A percentile compares a stretch with the other conserved stretches of the same genome.
These are phyloP conservation scores for Holocentrus rufus DNA, from an alignment of 2,797 vertebrate species.

Conservation along the genomic window DNA sequence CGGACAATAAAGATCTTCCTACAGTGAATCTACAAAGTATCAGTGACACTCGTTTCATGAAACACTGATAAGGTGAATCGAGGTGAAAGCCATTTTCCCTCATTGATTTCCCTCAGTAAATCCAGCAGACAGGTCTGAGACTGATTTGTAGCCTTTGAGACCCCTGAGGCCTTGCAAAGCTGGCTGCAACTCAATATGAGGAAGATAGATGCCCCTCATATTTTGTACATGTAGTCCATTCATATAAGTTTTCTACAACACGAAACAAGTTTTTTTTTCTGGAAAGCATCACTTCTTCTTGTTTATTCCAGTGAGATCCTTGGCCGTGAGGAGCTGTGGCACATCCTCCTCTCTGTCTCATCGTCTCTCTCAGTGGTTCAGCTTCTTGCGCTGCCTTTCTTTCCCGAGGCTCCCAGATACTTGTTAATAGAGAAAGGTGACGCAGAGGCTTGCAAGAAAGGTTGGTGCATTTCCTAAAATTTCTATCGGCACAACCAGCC, in stretches of 20 bases:
- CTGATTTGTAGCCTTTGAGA: too few relatives aligned
- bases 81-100: too few relatives aligned
- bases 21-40: too few relatives aligned
- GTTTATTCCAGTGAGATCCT: slow-evolving; percentile 81
- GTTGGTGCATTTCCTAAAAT: slow-evolving; percentile 60
- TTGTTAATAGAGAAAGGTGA: slow-evolving; percentile 86
- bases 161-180: neutral
- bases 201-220: neutral
- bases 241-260: neutral
- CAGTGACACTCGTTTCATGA: too few relatives aligned
- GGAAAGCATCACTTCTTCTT: neutral
- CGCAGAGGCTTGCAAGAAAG: slow-evolving; percentile 81
- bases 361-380: slow-evolving; percentile 77
- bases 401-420: slow-evolving; percentile 89
- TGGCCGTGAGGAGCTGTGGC: slow-evolving; percentile 82
- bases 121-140: too few relatives aligned
- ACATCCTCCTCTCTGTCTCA: slow-evolving; percentile 78
- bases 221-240: too few relatives aligned
- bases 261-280: neutral
- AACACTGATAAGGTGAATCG: too few relatives aligned
- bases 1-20: too few relatives aligned
- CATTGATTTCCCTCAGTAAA: too few relatives aligned
- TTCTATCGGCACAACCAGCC: neutral
- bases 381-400: slow-evolving; percentile 81
- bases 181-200: neutral